Conservation (phyloP, 1,140 invertebrate species). For the Drosophila equinoxialis region DNA sequence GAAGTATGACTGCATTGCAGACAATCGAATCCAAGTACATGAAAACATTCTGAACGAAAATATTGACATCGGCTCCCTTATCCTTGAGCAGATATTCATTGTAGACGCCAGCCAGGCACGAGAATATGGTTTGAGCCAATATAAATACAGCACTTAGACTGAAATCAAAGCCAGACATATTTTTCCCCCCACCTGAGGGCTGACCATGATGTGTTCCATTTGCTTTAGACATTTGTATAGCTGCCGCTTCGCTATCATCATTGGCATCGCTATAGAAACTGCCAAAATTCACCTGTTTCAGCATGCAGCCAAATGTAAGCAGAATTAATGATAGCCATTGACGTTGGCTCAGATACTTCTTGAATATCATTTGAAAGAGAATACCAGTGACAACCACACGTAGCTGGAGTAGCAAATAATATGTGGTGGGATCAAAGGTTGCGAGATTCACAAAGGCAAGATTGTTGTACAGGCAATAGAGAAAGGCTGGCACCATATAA, state of each 20-base stretch:
- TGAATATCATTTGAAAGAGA: slow-evolving; percentile 94
- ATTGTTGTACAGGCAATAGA: slow-evolving; percentile 98
- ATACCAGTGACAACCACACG: slow-evolving; percentile 96
- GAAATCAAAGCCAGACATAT: slow-evolving; percentile 84
- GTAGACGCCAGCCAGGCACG: slow-evolving; percentile 97
- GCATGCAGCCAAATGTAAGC: slow-evolving; percentile 94
- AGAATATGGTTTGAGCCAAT: slow-evolving; percentile 93
- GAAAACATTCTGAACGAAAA: slow-evolving; percentile 97
- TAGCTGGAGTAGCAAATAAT: slow-evolving; percentile 96
- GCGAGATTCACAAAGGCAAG: slow-evolving; percentile 95
- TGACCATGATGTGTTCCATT: neutral
- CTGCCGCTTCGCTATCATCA: slow-evolving; percentile 61
- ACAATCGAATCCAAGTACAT: slow-evolving; percentile 98
- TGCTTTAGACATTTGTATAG: slow-evolving; percentile 31
- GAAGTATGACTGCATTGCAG: slow-evolving; percentile 90
- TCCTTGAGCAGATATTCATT: slow-evolving; percentile 97
- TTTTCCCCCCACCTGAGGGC: slow-evolving; percentile 80
- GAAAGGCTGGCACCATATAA: slow-evolving; percentile 94
- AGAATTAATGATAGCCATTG: slow-evolving; percentile 96
- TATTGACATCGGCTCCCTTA: slow-evolving; percentile 91
- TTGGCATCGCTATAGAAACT: slow-evolving; percentile 74
- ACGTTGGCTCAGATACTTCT: slow-evolving; percentile 90
- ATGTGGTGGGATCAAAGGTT: slow-evolving; percentile 96
- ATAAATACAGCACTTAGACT: slow-evolving; percentile 90
- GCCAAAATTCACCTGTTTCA: slow-evolving; percentile 92